Evolutionary conservation across 2,888 invertebrate species (phyloP).

Genomic region (Drosophila nr. medialis): DNA sequence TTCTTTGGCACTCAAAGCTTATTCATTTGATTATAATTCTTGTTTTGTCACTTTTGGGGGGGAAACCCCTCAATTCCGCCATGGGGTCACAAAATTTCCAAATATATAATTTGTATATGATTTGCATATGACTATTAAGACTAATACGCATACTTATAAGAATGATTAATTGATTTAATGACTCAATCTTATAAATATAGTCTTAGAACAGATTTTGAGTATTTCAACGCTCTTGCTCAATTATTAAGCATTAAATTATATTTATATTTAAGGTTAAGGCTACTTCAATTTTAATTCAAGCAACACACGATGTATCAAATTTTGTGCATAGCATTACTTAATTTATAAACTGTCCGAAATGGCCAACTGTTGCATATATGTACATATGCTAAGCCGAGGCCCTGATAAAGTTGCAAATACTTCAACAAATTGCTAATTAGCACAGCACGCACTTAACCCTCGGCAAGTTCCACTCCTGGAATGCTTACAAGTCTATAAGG

Average conservation of each 20-base stretch:
- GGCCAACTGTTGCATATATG: no score
- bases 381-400: no score
- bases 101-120: background rate
- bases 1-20: background rate
- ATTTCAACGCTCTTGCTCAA: background rate
- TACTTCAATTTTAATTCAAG: background rate
- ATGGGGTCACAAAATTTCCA: background rate
- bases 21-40: background rate
- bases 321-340: background rate
- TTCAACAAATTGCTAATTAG: background rate
- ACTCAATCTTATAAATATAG: conserved; percentile 19
- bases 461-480: background rate
- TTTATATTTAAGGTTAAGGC: background rate
- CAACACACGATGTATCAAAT: background rate
- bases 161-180: conserved; percentile 12
- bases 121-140: conserved; percentile 22
- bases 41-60: background rate
- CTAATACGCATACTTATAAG: conserved; percentile 4
- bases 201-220: conserved; percentile 4
- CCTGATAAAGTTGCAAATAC: background rate
- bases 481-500: background rate
- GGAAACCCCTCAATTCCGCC: conserved; percentile 7
- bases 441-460: background rate
- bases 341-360: background rate
- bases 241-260: background rate